Evolutionary conservation across 2,888 invertebrate species (phyloP).

Genomic region (Meteorus colon): DNA sequence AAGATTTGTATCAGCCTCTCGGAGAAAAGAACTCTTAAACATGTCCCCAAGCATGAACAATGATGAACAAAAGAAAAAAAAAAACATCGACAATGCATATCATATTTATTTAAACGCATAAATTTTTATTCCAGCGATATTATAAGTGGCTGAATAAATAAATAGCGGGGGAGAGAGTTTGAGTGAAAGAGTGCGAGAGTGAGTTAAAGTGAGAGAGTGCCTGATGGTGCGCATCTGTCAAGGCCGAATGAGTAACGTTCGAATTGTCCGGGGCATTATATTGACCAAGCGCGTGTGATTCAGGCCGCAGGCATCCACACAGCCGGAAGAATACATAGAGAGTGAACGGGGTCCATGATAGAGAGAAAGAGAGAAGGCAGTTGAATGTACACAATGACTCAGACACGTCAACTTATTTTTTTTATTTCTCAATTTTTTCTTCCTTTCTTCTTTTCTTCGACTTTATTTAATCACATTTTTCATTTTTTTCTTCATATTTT

Average conservation of each 20-base stretch:
- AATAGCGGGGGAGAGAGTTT: conserved; percentile 15
- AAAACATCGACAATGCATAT: conserved; percentile 11
- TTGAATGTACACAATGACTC: conserved; percentile 26
- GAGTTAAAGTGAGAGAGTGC: background rate
- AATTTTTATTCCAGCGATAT: conserved; percentile 12
- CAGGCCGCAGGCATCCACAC: conserved; percentile 56
- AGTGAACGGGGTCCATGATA: conserved; percentile 25
- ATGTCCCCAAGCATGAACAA: conserved; percentile 17
- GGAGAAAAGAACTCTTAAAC: conserved; percentile 2
- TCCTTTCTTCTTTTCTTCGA: background rate
- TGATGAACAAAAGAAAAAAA: conserved; percentile 25
- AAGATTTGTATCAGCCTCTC: conserved; percentile 17
- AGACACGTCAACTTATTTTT: conserved; percentile 42
- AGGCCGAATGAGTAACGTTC: conserved; percentile 31
- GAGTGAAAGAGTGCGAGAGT: background rate
- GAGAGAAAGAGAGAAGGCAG: conserved; percentile 5
- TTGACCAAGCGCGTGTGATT: conserved; percentile 55
- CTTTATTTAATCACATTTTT: conserved; percentile 12
- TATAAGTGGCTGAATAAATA: background rate
- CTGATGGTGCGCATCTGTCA: conserved; percentile 36
- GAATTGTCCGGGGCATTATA: conserved; percentile 10
- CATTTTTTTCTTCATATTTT: conserved; percentile 26
- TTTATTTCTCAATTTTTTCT: conserved; percentile 30
- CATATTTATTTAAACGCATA: conserved; percentile 26
- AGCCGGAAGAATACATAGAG: conserved; percentile 56